A percentile compares a stretch with the other conserved stretches of the same genome.
These are phyloP conservation scores for Neodontobutis hainanensis DNA, from an alignment of 2,113 vertebrate species.

Conservation along the genomic window DNA sequence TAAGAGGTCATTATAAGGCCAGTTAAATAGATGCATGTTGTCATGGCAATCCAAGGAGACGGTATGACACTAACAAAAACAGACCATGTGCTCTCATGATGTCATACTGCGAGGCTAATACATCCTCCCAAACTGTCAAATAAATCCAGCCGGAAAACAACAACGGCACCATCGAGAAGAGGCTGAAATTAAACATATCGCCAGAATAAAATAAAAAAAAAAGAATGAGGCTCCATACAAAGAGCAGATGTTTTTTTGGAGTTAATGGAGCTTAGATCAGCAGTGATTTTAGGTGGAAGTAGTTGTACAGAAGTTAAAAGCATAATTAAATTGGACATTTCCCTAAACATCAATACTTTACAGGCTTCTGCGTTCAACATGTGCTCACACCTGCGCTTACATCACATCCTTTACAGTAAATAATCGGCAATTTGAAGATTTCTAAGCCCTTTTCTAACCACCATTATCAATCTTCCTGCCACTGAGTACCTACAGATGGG, in stretches of 20 bases:
- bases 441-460: slow-evolving; percentile 12
- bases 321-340: not conserved
- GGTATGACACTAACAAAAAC: slow-evolving; percentile 60
- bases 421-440: slow-evolving; percentile 18
- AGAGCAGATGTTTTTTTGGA: not conserved
- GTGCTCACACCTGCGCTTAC: slow-evolving; percentile 14
- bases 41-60: slow-evolving; percentile 58
- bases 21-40: slow-evolving; percentile 28
- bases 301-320: not conserved
- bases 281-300: not conserved
- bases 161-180: slow-evolving; percentile 36
- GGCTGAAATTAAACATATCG: slow-evolving; percentile 44
- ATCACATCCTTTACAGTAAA: slow-evolving; percentile 10
- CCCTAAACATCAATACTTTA: not conserved
- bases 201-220: slow-evolving; percentile 26
- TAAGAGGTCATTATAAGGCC: slow-evolving; percentile 41
- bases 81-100: slow-evolving; percentile 57
- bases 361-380: not conserved
- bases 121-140: slow-evolving; percentile 56
- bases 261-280: not conserved
- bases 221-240: slow-evolving; percentile 21
- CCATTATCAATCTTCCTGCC: slow-evolving; percentile 31
- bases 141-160: slow-evolving; percentile 57
- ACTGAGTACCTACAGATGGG: slow-evolving; percentile 42
- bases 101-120: slow-evolving; percentile 42